Conservation (phyloP, 2,113 vertebrate species). For the Boleophthalmus pectinirostris region DNA sequence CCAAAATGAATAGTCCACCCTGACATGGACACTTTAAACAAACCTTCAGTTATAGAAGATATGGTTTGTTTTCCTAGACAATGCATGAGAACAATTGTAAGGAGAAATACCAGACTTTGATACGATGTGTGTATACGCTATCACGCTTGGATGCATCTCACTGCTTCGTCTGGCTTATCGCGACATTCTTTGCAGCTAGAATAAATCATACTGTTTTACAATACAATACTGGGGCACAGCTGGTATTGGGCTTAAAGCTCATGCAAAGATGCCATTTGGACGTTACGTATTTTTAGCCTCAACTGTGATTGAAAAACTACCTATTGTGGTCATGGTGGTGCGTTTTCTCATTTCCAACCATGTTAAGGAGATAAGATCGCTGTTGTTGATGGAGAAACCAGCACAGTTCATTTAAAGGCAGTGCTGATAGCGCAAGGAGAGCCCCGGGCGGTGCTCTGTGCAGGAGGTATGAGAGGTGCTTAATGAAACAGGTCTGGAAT, state of each 20-base stretch:
- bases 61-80: background rate
- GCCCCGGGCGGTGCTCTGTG: conserved; percentile 20
- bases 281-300: conserved; percentile 13
- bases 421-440: conserved; percentile 12
- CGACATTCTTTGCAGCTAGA: conserved; percentile 33
- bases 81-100: background rate
- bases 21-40: background rate
- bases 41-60: background rate
- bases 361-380: conserved; percentile 1
- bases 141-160: conserved; percentile 21
- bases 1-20: no score
- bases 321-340: background rate
- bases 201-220: conserved; percentile 40
- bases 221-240: conserved; percentile 5
- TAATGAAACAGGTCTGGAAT: conserved; percentile 43
- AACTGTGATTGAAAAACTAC: background rate
- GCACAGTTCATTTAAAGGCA: conserved; percentile 17
- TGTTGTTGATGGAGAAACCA: conserved; percentile 4
- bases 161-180: conserved; percentile 17
- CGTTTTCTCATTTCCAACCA: background rate
- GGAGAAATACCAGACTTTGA: conserved; percentile 20
- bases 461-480: conserved; percentile 41
- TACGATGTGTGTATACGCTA: conserved; percentile 19
- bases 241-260: conserved; percentile 12
- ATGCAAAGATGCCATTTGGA: conserved; percentile 11